These are phyloP conservation scores for Brachypterus glaber DNA, from an alignment of 2,888 invertebrate species.

Conservation along the genomic window DNA sequence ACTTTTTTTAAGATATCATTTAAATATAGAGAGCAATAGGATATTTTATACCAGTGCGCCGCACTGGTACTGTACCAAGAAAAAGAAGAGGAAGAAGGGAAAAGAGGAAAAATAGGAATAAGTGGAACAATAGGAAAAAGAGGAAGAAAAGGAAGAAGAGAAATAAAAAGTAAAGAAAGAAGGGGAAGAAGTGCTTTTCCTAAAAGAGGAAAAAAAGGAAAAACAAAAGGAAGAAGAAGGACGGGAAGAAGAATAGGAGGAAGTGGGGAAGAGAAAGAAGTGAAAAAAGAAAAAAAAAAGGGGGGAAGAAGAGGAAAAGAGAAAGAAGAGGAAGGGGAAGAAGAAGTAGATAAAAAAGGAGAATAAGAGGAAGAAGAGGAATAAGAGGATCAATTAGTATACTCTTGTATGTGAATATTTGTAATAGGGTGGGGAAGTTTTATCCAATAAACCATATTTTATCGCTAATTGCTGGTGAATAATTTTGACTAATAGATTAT, in stretches of 20 bases:
- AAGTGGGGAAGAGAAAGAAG: background rate
- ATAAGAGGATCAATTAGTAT: no score
- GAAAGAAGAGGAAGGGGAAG: background rate
- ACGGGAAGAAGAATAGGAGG: background rate
- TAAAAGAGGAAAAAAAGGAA: background rate
- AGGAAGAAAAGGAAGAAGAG: background rate
- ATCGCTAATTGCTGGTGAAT: no score
- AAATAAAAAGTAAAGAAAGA: background rate
- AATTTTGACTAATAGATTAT: no score
- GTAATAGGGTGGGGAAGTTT: no score
- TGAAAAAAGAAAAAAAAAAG: background rate
- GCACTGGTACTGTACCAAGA: no score
- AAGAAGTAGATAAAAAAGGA: background rate
- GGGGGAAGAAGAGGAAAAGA: constrained; percentile 1
- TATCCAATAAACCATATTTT: no score
- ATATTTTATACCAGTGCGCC: no score
- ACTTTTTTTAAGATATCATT: no score
- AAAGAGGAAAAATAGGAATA: background rate
- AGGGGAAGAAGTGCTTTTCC: background rate
- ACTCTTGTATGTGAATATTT: no score
- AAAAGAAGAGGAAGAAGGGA: background rate
- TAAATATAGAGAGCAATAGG: no score
- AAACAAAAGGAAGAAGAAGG: background rate
- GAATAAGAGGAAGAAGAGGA: background rate
- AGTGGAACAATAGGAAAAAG: background rate